These are phyloP conservation scores for Leptinotarsa defecta DNA, from an alignment of 1,140 invertebrate species.

Conservation along the genomic window DNA sequence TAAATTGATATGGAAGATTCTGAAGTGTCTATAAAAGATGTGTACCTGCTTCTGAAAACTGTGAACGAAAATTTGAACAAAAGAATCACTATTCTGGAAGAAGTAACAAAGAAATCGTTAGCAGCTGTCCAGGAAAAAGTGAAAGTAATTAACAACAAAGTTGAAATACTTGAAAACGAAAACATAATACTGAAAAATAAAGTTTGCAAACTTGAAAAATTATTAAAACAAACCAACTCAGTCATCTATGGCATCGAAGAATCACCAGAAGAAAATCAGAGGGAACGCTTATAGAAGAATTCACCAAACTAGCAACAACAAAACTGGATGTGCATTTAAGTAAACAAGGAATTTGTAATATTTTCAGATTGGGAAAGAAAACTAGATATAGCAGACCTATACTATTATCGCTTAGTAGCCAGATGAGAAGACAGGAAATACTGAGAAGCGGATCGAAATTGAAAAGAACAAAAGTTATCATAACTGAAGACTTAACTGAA, in stretches of 20 bases:
- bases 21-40: conserved; percentile 16
- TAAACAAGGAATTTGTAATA: not conserved
- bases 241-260: conserved; percentile 21
- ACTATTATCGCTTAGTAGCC: not conserved
- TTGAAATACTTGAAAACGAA: conserved; percentile 3
- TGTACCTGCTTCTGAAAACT: not conserved
- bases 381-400: conserved; percentile 5
- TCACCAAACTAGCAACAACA: not conserved
- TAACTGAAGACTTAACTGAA: conserved; percentile 24
- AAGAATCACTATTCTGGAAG: not conserved
- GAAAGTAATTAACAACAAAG: not conserved
- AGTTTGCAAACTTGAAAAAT: conserved; percentile 2
- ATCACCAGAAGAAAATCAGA: conserved; percentile 16
- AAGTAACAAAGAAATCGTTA: not conserved
- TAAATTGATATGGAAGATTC: not conserved
- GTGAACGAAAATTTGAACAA: not conserved
- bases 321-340: not conserved
- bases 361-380: conserved; percentile 10
- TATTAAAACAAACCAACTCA: conserved; percentile 6
- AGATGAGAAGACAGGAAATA: conserved; percentile 5
- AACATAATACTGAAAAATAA: conserved; percentile 13
- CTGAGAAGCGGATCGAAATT: conserved; percentile 16
- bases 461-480: conserved; percentile 23
- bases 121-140: not conserved
- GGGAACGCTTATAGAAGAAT: not conserved